Evolutionary conservation across 2,797 vertebrate genomes (phyloP).

Genomic region (Sebastes oblongus): DNA sequence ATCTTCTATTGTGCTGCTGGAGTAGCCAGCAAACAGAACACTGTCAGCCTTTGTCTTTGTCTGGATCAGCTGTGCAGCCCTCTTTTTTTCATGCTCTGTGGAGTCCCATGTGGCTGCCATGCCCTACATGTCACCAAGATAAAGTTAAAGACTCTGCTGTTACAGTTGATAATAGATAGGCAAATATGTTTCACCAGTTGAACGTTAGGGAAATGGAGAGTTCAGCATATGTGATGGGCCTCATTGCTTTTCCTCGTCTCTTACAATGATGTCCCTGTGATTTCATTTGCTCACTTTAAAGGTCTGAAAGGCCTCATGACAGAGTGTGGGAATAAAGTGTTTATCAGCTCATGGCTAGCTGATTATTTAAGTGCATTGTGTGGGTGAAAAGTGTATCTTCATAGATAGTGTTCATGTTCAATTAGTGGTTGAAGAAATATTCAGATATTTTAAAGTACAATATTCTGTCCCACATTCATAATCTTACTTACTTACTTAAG

Average conservation of each 20-base stretch:
- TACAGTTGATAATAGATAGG: constrained; percentile 59
- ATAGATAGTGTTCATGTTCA: background rate
- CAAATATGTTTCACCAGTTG: constrained; percentile 52
- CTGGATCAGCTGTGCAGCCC: constrained; percentile 72
- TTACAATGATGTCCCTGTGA: constrained; percentile 28
- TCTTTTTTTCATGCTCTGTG: constrained; percentile 57
- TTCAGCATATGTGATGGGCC: constrained; percentile 29
- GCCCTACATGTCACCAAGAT: constrained; percentile 73
- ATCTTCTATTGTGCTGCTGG: constrained; percentile 77
- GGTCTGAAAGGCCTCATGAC: constrained; percentile 1
- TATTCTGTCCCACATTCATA: background rate
- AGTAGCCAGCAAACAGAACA: constrained; percentile 80
- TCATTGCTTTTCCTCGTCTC: background rate
- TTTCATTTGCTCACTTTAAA: constrained; percentile 35
- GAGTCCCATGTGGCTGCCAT: constrained; percentile 69
- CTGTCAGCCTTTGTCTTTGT: constrained; percentile 78
- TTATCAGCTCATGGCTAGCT: background rate
- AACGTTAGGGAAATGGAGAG: constrained; percentile 31
- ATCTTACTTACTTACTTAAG: background rate
- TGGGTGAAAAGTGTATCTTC: background rate
- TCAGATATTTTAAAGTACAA: background rate
- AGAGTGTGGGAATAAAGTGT: constrained; percentile 20
- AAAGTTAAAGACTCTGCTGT: constrained; percentile 63
- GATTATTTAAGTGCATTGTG: constrained; percentile 1
- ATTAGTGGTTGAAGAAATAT: background rate